Conservation (phyloP, 1,140 invertebrate genomes). For the Microplitis mediator region DNA sequence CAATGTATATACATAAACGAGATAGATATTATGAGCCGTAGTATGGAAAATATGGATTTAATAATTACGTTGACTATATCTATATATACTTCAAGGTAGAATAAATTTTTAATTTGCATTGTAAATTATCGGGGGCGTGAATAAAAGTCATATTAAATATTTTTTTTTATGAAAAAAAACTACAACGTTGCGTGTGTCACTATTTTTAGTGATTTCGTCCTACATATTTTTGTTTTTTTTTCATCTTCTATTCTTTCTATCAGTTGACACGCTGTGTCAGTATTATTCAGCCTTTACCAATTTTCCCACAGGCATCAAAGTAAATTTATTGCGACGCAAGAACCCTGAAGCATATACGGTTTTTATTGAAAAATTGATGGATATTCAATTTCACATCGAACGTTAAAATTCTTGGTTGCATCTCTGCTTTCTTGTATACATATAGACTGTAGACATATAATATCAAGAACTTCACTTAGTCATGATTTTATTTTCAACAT, state of each 20-base stretch:
- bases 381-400: background rate
- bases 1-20: background rate
- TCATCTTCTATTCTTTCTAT: background rate
- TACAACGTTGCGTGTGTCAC: too few relatives aligned
- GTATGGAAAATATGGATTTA: background rate
- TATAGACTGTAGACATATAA: background rate
- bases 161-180: too few relatives aligned
- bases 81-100: background rate
- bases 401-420: background rate
- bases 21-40: background rate
- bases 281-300: background rate
- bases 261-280: background rate
- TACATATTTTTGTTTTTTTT: background rate
- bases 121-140: background rate
- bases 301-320: background rate
- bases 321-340: background rate
- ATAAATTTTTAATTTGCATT: background rate
- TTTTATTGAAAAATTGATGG: constrained; percentile 9
- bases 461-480: background rate
- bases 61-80: too few relatives aligned
- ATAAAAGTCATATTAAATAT: background rate
- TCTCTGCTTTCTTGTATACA: background rate
- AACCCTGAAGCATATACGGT: background rate
- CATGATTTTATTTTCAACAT: background rate
- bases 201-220: too few relatives aligned